Percentiles rank a stretch among this genome's conserved stretches.
Conservation (phyloP, 2,888 invertebrate genomes). For the Athalia rosae region DNA sequence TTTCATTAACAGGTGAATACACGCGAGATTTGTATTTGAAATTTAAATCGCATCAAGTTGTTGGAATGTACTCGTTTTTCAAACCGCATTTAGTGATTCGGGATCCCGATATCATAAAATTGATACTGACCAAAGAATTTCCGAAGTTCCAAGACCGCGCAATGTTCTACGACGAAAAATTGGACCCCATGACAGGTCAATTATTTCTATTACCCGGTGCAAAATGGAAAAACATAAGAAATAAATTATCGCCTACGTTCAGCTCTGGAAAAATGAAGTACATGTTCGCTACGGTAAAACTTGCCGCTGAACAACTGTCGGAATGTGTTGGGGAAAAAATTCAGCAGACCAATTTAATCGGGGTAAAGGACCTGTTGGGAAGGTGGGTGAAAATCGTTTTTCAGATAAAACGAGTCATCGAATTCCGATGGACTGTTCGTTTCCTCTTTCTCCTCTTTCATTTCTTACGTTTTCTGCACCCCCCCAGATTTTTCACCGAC, state of each 20-base stretch:
- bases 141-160: slow-evolving; percentile 81
- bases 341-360: neutral
- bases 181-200: slow-evolving; percentile 79
- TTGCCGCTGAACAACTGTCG: slow-evolving; percentile 76
- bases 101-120: slow-evolving; percentile 13
- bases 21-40: slow-evolving; percentile 55
- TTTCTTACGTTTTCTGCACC: slow-evolving; percentile 36
- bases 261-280: slow-evolving; percentile 81
- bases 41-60: slow-evolving; percentile 56
- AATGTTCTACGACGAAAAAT: slow-evolving; percentile 77
- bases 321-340: slow-evolving; percentile 70
- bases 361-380: slow-evolving; percentile 20
- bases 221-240: slow-evolving; percentile 80
- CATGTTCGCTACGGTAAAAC: slow-evolving; percentile 79
- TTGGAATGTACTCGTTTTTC: neutral
- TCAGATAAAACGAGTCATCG: neutral
- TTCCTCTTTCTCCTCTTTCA: slow-evolving; percentile 27
- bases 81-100: neutral
- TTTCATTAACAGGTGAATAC: slow-evolving; percentile 56
- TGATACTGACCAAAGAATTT: slow-evolving; percentile 78
- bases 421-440: neutral
- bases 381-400: slow-evolving; percentile 13
- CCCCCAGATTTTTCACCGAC: slow-evolving; percentile 60
- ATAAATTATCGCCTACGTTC: slow-evolving; percentile 81
- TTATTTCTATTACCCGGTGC: slow-evolving; percentile 77